Conservation (phyloP, 2,888 invertebrate species). For the Eupeodes luniger region DNA sequence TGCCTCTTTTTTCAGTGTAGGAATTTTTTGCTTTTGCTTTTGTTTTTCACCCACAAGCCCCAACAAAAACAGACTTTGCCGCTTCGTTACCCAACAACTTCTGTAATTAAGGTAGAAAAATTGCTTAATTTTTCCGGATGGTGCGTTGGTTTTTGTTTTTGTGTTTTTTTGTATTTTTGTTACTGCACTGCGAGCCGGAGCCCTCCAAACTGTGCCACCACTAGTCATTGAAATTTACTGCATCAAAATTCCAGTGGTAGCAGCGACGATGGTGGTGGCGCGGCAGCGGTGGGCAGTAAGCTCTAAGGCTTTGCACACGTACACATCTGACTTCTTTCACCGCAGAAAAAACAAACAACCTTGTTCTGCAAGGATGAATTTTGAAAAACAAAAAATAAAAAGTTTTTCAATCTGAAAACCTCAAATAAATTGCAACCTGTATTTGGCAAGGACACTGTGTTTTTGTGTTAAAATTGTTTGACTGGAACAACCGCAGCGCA, state of each 20-base stretch:
- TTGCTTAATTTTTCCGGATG: constrained; percentile 68
- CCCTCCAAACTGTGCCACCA: background rate
- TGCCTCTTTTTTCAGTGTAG: constrained; percentile 20
- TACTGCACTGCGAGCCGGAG: background rate
- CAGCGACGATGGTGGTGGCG: background rate
- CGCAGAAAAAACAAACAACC: constrained; percentile 35
- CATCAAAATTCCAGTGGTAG: constrained; percentile 60
- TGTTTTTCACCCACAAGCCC: constrained; percentile 12
- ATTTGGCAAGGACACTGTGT: constrained; percentile 42
- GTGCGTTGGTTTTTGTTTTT: constrained; percentile 63
- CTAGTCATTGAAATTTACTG: constrained; percentile 71
- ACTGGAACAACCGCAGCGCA: constrained; percentile 31
- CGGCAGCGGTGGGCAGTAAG: background rate
- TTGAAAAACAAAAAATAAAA: constrained; percentile 23
- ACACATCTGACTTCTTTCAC: constrained; percentile 4
- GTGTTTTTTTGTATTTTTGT: constrained; percentile 55
- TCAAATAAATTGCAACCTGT: constrained; percentile 71
- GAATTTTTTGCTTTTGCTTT: background rate
- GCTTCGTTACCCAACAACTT: constrained; percentile 64
- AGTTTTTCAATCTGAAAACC: constrained; percentile 74
- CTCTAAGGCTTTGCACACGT: constrained; percentile 52
- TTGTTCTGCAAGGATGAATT: constrained; percentile 41
- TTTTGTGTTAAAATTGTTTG: constrained; percentile 37
- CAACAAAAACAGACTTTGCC: constrained; percentile 56
- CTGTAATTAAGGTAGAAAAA: constrained; percentile 70